Base-by-base conservation (phyloP, 2,888 invertebrate species). In the Euspilapteryx auroguttella region DNA sequence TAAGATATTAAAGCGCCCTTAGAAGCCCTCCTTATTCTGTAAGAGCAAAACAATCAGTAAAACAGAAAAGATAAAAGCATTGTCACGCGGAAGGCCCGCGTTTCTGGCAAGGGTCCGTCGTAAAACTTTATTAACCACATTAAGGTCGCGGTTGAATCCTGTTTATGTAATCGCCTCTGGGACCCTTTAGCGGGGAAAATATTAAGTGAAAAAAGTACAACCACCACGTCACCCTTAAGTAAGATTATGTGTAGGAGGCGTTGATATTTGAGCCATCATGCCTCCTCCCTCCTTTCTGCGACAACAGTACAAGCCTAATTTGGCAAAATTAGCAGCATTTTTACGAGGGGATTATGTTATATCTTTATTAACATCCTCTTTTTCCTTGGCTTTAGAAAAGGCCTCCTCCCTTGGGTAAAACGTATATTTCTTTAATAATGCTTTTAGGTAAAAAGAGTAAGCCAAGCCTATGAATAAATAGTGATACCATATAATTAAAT, bases 61-160 rank as follows among this genome's bases (percentile, higher is more conserved):
- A 63, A 64, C 59, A 61, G 61, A 57, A 56, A 62, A 69, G 68
- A 71, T 71, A 71, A 71, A 71, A 69, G 69, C 69, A 65, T 71
- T 66, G 69, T 69, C 71, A 68, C 66, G 69, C 55, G 64, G 49
- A 69, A 58, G 57, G 65, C 64, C 61, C 64, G 62, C 64, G 69
- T 68, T 69, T 63, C 63, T 55, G 58, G 64, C 62, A 61, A 69
- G 73, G 71, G 68, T 63, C 63, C 55, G 49, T 69, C 73, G 64
- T 73, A 71, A 73, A 73, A 71, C 69, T 73, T 73, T 73, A 73
- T 73, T 73, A 73, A 66, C 52, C 64, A 61, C 66, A 71, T 73
- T 71, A 73, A 66, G 73, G 69, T 69, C 69, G 66, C 62, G 66
- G 71, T 71, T 69, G 71, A 68, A 69, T 71, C 71, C 69, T 73